A percentile compares a stretch with the other conserved stretches of the same genome.
These are phyloP conservation scores for Conops quadrifasciatus DNA, from an alignment of 2,888 invertebrate genomes.

Conservation along the genomic window DNA sequence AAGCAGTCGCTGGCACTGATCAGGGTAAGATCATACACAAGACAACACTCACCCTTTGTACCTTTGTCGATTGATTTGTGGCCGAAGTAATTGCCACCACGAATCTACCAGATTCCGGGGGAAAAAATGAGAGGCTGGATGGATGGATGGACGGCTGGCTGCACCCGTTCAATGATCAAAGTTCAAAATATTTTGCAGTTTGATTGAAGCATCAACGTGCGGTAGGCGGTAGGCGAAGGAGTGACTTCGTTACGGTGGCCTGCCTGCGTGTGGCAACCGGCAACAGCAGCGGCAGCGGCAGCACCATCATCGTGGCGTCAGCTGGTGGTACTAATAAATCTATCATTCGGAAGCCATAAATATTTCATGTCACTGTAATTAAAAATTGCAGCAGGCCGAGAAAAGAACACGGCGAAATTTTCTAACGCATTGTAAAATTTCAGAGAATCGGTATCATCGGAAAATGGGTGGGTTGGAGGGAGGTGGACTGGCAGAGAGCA, in stretches of 20 bases:
- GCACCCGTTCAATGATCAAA: too few species aligned
- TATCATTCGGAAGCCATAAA: constrained; percentile 32
- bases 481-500: too few species aligned
- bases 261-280: background rate
- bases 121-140: too few species aligned
- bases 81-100: too few species aligned
- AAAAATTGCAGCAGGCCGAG: constrained; percentile 10
- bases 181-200: background rate
- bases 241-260: too few species aligned
- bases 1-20: too few species aligned
- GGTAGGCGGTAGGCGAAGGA: background rate
- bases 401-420: background rate
- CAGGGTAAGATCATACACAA: too few species aligned
- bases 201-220: background rate
- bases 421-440: constrained; percentile 9
- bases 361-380: constrained; percentile 29
- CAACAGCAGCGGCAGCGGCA: background rate
- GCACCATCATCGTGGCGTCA: background rate
- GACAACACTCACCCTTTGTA: too few species aligned
- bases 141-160: too few species aligned
- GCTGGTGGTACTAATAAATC: constrained; percentile 30
- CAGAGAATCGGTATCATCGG: background rate
- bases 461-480: background rate
- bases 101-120: too few species aligned
- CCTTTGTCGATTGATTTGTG: too few species aligned